Evolutionary conservation across 1,140 invertebrate species (phyloP), one percentile per base, ranked within the genome.

Genomic region (Nymphalis io): DNA sequence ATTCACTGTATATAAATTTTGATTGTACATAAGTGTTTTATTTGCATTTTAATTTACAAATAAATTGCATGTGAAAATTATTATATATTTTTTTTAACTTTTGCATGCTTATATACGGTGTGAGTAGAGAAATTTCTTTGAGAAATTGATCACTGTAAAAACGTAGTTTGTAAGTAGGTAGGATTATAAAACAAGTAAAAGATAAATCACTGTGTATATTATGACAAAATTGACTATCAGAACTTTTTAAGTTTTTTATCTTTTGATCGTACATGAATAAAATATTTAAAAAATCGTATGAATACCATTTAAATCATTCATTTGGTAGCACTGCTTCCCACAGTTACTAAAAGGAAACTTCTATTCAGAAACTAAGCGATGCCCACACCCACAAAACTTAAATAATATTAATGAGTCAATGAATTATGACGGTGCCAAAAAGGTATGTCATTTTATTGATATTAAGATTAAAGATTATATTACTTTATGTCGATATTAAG

Each of bases 141-240:
- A 59, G 33, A 63, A 63, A 39, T 27, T 40, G 53, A 33, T 62
- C 44, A 40, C 33, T 68, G 65, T 68, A 60, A 60, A 67, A 60
- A 44, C n/a, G 33, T 71, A 59, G 23, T 64, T 46, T 23, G 23
- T 67, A 73, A 71, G 68, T 70, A 74, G 64, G 58, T 68, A 46
- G n/a, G 67, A 62, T 67, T 68, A 71, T 65, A 27, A 59, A 59
- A 67, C 46, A 48, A 16, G 16, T 48, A 48, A 39, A 44, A 1
- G 59, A 58, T 12, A 72, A 66, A 61, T 69, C 62, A 57, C 68
- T 67, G 67, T 72, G 70, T 75, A 81, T 78, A 77, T 78, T 78
- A 78, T 73, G 75, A 81, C 73, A 78, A 80, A 80, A 66, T 60
- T 16, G 76, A 75, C 46, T 73, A 76, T 73, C 75, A 75, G 81